A percentile compares a stretch with the other conserved stretches of the same genome.
phyloP scores from a whole-genome alignment of 2,113 vertebrate species.

The Gracilinanus agilis region DNA sequence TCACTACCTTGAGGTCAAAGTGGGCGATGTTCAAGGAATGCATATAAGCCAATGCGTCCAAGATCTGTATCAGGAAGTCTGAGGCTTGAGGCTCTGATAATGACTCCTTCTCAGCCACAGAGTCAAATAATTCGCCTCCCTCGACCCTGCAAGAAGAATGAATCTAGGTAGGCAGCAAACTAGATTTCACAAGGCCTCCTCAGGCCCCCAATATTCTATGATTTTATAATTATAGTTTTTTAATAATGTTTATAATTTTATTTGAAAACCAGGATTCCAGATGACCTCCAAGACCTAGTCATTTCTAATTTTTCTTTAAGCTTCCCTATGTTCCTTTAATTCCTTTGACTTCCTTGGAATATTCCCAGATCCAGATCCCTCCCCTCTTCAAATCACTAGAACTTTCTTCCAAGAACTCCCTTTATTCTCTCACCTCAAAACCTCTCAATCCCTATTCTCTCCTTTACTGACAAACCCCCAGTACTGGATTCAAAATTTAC shows the following conservation, averaged over 20 bases:
- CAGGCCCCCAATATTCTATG: background rate
- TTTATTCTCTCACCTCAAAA: background rate
- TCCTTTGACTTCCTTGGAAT: background rate
- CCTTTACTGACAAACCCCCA: background rate
- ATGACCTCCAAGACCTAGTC: background rate
- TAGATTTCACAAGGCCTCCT: background rate
- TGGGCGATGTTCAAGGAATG: constrained; percentile 81
- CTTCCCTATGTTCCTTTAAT: background rate
- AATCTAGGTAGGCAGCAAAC: background rate
- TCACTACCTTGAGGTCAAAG: constrained; percentile 84
- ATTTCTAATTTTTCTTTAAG: background rate
- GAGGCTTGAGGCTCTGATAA: constrained; percentile 87
- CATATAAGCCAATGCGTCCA: constrained; percentile 84
- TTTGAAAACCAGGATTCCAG: background rate
- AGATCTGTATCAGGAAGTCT: constrained; percentile 87
- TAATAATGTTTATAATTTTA: background rate
- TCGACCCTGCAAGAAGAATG: constrained; percentile 71
- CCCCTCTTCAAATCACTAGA: background rate
- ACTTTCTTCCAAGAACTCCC: background rate
- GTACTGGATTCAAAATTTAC: background rate
- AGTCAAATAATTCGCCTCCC: constrained; percentile 91
- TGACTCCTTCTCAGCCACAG: constrained; percentile 88
- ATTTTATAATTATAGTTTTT: no score
- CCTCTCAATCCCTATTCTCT: background rate
- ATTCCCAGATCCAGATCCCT: background rate